phyloP scores from a whole-genome alignment of 2,113 vertebrate species.

The Ibidorhyncha struthersii region DNA sequence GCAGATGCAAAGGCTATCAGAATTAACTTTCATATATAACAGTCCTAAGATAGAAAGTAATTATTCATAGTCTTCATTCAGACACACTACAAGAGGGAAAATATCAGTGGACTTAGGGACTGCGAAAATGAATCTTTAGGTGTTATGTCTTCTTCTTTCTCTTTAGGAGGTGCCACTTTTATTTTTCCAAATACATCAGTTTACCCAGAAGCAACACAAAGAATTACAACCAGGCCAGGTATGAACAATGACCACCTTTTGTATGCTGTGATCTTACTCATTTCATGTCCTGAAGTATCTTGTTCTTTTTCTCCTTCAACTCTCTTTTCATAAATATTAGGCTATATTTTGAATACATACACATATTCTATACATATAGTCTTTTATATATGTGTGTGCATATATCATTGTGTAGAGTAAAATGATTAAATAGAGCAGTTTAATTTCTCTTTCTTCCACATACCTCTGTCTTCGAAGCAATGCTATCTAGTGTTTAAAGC shows the following conservation, averaged over 20 bases:
- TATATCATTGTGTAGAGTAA: neutral
- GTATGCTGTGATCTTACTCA: neutral
- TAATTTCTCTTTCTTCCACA: neutral
- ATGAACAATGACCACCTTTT: slow-evolving; percentile 21
- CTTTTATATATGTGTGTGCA: neutral
- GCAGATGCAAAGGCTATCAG: neutral
- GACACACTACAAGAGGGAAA: neutral
- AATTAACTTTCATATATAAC: neutral
- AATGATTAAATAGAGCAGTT: neutral
- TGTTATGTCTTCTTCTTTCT: slow-evolving; percentile 73
- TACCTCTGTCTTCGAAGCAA: neutral
- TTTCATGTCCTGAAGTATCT: neutral
- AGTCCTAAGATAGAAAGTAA: neutral
- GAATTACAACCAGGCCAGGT: slow-evolving; percentile 86
- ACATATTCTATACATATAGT: neutral
- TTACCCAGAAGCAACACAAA: slow-evolving; percentile 84
- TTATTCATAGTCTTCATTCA: neutral
- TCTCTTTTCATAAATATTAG: neutral
- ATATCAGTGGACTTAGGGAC: neutral
- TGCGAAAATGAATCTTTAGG: slow-evolving; percentile 40
- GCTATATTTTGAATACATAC: neutral
- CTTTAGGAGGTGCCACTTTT: slow-evolving; percentile 88
- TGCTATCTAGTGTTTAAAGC: neutral
- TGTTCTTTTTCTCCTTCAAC: neutral
- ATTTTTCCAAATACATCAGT: slow-evolving; percentile 88